Base-by-base conservation (phyloP, 2,797 vertebrate species). In the Erithacus rubecula region DNA sequence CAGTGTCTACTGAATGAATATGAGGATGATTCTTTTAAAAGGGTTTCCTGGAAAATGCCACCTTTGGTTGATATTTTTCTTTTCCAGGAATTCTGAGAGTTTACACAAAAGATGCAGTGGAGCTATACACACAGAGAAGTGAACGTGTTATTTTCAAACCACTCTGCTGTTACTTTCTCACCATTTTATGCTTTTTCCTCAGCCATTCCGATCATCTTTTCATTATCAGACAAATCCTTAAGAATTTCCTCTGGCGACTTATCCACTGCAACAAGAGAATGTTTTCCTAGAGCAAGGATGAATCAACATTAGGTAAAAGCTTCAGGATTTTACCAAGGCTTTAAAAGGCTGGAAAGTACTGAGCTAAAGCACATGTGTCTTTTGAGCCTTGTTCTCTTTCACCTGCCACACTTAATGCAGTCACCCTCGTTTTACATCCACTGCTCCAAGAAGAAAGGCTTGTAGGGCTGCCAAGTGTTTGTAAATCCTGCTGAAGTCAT, bases 221-320 rank as follows among this genome's bases (percentile, higher is more conserved):
- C 89, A 92, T 95, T 95, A 96, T 95, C 95, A 93, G 72, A 95
- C 72, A 95, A 93, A 96, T 96, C 87, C 91, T 91, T 83, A 95
- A 95, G 92, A 92, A 96, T 95, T 96, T 95, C 92, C 79, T 92
- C 87, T 91, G 89, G 90, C 65, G 59, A 94, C 84, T 83, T 80
- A 71, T 27, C 65, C 21, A 2, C 64, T 58, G 69, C 89, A 81
- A 89, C 59, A 91, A 95, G 53, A 95, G 90, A 90, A 87, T 75
- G 22, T 88, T 95, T 95, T 96, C 71, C 91, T 83, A 88, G 36
- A 91, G 58, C 79, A 78, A 69, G 71, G 64, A 86, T 8, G 7
- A 89, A 77, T 82, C 67, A 77, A 87, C n/a, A 4, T 78, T 81
- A 85, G 91, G 87, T 89, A 89, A 95, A 95, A 92, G 69, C 64